Evolutionary conservation across 2,888 invertebrate genomes (phyloP).

Genomic region (Drosophila neutralis): DNA sequence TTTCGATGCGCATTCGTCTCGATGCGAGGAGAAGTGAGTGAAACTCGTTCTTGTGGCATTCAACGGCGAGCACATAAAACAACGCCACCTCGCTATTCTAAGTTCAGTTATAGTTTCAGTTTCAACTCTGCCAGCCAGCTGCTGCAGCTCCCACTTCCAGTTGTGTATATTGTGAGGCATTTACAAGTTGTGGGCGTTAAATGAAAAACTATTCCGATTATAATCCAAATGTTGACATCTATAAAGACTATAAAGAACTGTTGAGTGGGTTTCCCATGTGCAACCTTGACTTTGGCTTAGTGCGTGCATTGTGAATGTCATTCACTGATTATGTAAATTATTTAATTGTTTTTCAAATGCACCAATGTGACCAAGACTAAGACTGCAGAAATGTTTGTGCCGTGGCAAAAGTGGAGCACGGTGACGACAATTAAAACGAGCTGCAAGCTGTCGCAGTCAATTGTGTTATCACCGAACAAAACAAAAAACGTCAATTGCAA

Average conservation of each 20-base stretch:
- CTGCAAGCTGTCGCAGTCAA: conserved; percentile 42
- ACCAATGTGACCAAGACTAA: conserved; percentile 22
- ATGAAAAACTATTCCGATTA: conserved; percentile 5
- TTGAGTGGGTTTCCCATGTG: conserved; percentile 22
- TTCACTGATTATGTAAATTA: conserved; percentile 53
- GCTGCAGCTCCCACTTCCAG: conserved; percentile 47
- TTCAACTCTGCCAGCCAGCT: conserved; percentile 60
- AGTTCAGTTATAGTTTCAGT: conserved; percentile 83
- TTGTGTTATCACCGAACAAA: conserved; percentile 65
- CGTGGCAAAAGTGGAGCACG: conserved; percentile 37
- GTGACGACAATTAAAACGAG: conserved; percentile 49
- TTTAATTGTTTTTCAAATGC: conserved; percentile 13
- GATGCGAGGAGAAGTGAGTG: conserved; percentile 48
- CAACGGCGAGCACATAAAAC: conserved; percentile 84
- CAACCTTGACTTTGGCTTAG: conserved; percentile 71
- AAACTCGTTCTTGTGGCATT: conserved; percentile 78
- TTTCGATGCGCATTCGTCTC: conserved; percentile 35
- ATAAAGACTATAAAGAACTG: neutral
- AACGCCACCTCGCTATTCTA: conserved; percentile 81
- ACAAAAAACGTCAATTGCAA: conserved; percentile 47
- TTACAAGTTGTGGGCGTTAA: conserved; percentile 40
- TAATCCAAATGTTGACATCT: neutral
- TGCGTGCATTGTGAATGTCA: conserved; percentile 40
- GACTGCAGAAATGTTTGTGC: neutral
- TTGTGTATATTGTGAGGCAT: conserved; percentile 29